These are phyloP conservation scores for Megathymus violae DNA, from an alignment of 1,140 invertebrate species.

Conservation along the genomic window DNA sequence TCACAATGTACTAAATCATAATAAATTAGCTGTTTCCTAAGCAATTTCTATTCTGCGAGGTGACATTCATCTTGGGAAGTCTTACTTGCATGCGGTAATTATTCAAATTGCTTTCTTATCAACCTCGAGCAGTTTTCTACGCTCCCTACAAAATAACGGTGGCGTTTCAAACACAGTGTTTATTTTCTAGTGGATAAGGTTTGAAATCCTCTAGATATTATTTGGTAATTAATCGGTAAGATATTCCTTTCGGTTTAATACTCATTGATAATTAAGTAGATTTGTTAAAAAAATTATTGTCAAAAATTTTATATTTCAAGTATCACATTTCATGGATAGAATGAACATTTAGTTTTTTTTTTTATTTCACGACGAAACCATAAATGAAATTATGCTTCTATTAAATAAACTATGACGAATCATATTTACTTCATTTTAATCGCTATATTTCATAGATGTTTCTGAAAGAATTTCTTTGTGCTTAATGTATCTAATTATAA, in stretches of 20 bases:
- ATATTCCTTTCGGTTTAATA: slow-evolving; percentile 17
- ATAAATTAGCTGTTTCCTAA: slow-evolving; percentile 33
- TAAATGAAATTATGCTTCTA: too few relatives aligned
- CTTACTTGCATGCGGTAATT: slow-evolving; percentile 60
- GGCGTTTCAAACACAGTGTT: not conserved
- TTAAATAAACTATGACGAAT: too few relatives aligned
- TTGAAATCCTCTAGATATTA: not conserved
- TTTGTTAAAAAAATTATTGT: slow-evolving; percentile 15
- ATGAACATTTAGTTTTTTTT: too few relatives aligned
- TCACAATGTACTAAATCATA: slow-evolving; percentile 17
- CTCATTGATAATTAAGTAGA: slow-evolving; percentile 26
- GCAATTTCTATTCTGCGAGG: slow-evolving; percentile 27
- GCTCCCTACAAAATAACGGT: slow-evolving; percentile 16
- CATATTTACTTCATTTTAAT: too few relatives aligned
- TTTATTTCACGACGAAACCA: too few relatives aligned
- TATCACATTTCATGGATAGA: too few relatives aligned
- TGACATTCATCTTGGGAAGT: slow-evolving; percentile 67
- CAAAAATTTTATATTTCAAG: not conserved
- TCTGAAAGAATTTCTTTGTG: too few relatives aligned
- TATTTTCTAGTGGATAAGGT: not conserved
- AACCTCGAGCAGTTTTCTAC: slow-evolving; percentile 61
- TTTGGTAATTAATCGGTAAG: not conserved
- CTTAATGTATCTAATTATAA: too few relatives aligned
- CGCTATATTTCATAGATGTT: too few relatives aligned
- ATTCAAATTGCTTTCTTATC: slow-evolving; percentile 75